These are phyloP conservation scores for Eretmochelys imbricata DNA, from an alignment of 2,113 vertebrate genomes.

Conservation along the genomic window DNA sequence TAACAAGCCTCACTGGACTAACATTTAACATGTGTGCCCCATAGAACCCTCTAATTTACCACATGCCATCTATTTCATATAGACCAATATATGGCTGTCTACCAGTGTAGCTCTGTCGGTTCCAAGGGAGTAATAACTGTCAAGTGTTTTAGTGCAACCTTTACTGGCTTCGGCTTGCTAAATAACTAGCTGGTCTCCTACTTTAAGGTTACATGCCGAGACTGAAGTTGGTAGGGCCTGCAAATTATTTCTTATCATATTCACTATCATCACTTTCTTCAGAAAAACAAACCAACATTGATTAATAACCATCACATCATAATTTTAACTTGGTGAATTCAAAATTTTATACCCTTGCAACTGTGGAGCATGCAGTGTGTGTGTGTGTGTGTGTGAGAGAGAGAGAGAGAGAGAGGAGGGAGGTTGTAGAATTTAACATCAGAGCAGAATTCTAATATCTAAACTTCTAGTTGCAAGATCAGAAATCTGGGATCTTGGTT, in stretches of 20 bases:
- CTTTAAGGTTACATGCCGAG: constrained; percentile 18
- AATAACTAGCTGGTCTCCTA: constrained; percentile 14
- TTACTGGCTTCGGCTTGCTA: not conserved
- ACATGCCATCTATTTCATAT: constrained; percentile 59
- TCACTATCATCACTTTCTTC: not conserved
- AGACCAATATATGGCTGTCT: constrained; percentile 24
- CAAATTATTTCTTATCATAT: constrained; percentile 58
- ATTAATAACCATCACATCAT: not conserved
- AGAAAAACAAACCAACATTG: not conserved
- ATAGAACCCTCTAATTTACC: constrained; percentile 58
- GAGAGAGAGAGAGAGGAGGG: too few relatives aligned
- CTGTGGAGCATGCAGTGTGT: not conserved
- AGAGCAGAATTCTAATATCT: not conserved
- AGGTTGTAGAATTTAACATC: not conserved
- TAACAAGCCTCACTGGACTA: constrained; percentile 63
- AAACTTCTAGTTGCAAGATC: not conserved
- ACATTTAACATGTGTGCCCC: constrained; percentile 55
- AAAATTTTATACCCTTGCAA: accelerated
- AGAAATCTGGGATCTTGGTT: not conserved
- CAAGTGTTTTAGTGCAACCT: not conserved
- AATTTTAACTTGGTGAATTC: not conserved
- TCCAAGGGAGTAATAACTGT: not conserved
- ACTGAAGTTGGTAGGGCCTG: constrained; percentile 42
- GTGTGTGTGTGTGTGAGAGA: too few relatives aligned
- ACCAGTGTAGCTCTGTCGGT: constrained; percentile 46